Percentiles rank a stretch among this genome's conserved stretches.
phyloP scores from a whole-genome alignment of 2,888 invertebrate species.

The Pasiphila rectangulata region DNA sequence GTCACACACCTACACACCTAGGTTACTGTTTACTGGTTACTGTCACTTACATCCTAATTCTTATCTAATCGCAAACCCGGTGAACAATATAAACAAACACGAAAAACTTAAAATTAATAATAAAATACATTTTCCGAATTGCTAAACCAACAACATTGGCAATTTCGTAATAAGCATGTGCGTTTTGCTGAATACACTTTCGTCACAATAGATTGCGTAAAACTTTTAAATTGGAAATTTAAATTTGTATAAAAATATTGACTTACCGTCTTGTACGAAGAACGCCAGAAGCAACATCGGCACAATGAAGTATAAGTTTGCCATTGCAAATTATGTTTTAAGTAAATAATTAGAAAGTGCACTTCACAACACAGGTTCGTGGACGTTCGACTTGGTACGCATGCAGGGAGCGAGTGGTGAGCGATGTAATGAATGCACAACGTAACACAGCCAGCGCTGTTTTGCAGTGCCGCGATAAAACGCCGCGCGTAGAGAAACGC shows the following conservation, averaged over 20 bases:
- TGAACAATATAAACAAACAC: too few species aligned
- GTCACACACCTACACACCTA: too few species aligned
- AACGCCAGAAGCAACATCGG: conserved; percentile 65
- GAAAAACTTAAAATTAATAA: too few species aligned
- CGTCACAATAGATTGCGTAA: neutral
- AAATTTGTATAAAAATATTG: conserved; percentile 15
- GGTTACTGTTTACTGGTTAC: too few species aligned
- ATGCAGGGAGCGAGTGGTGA: conserved; percentile 58
- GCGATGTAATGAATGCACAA: conserved; percentile 22
- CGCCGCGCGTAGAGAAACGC: conserved; percentile 17
- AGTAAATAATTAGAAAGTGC: conserved; percentile 38
- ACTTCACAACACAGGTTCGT: conserved; percentile 38
- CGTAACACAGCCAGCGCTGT: conserved; percentile 4
- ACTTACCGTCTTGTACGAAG: conserved; percentile 66
- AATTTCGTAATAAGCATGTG: neutral
- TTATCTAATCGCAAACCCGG: too few species aligned
- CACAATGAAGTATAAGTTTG: conserved; percentile 59
- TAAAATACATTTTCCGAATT: too few species aligned
- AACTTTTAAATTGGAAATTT: conserved; percentile 1
- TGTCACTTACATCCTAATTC: too few species aligned
- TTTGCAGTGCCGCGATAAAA: conserved; percentile 22
- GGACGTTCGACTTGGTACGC: conserved; percentile 45
- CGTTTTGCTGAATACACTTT: neutral
- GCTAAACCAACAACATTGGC: neutral
- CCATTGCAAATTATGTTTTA: conserved; percentile 48